Evolutionary conservation across 53 echinoderm and acorn worm genomes (phyloP).

Genomic region (Antedon mediterranea): DNA sequence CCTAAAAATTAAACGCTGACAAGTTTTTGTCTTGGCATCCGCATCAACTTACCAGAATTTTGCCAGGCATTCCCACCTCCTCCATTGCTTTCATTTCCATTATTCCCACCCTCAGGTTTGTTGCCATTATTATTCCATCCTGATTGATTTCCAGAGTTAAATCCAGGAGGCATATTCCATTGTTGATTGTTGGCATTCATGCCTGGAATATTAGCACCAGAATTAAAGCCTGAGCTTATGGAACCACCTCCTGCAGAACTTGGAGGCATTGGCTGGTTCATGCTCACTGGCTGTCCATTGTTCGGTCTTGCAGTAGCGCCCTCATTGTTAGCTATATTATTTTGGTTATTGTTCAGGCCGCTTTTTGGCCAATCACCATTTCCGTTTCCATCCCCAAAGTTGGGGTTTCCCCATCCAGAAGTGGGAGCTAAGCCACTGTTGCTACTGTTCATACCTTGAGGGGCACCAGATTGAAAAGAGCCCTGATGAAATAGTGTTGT

Average conservation of each 20-base stretch:
- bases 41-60: background rate
- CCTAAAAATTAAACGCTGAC: too few species aligned
- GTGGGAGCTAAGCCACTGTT: background rate
- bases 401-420: background rate
- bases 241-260: background rate
- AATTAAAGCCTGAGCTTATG: slow-evolving; percentile 5
- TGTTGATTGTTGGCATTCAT: slow-evolving; percentile 27
- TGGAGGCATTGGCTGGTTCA: background rate
- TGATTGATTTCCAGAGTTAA: slow-evolving; percentile 8
- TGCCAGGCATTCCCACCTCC: background rate
- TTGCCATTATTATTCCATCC: background rate
- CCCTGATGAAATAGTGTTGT: background rate
- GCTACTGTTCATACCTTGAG: background rate
- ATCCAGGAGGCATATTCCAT: slow-evolving; percentile 20
- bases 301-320: background rate
- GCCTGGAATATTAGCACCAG: slow-evolving; percentile 33
- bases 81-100: background rate
- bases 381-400: background rate
- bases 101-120: background rate
- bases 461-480: background rate
- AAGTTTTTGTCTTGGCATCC: too few species aligned
- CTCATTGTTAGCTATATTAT: background rate
- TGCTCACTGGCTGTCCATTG: background rate
- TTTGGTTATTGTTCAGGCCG: background rate
- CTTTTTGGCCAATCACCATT: background rate